phyloP scores from a whole-genome alignment of 2,113 vertebrate species.

The Passer domesticus region DNA sequence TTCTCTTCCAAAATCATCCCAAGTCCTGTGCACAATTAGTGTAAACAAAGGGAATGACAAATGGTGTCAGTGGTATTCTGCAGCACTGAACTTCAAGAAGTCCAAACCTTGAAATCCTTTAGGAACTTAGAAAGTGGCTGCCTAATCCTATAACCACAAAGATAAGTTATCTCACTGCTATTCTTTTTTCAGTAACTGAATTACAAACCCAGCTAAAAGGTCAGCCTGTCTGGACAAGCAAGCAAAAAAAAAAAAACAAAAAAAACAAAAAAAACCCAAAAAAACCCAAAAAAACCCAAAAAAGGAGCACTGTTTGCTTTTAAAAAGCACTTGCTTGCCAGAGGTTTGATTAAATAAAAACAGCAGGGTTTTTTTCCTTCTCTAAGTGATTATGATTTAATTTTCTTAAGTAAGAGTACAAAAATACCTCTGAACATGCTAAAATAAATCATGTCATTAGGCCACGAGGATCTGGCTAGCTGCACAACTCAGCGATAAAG shows the following conservation, averaged over 20 bases:
- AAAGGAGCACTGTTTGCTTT: neutral
- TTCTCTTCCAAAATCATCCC: neutral
- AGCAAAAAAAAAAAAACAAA: neutral
- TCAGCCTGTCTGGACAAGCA: neutral
- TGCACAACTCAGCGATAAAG: neutral
- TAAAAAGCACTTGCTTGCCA: slow-evolving; percentile 39
- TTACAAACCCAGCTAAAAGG: slow-evolving; percentile 56
- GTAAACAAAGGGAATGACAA: slow-evolving; percentile 46
- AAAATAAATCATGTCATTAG: slow-evolving; percentile 56
- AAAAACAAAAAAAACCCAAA: too few species aligned
- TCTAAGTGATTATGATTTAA: slow-evolving; percentile 60
- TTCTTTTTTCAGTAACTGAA: slow-evolving; percentile 36
- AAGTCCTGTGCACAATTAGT: neutral
- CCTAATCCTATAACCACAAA: slow-evolving; percentile 44
- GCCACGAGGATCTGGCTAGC: neutral
- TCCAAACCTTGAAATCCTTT: slow-evolving; percentile 31
- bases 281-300: too few species aligned
- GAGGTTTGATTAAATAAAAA: slow-evolving; percentile 58
- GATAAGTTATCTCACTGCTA: neutral
- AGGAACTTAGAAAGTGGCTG: slow-evolving; percentile 12
- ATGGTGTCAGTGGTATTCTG: neutral
- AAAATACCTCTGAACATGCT: slow-evolving; percentile 61
- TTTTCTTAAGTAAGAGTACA: slow-evolving; percentile 65
- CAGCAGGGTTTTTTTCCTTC: slow-evolving; percentile 19
- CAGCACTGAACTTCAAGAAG: neutral